These are phyloP conservation scores for Blastobasis adustella DNA, from an alignment of 2,888 invertebrate genomes.

Conservation along the genomic window DNA sequence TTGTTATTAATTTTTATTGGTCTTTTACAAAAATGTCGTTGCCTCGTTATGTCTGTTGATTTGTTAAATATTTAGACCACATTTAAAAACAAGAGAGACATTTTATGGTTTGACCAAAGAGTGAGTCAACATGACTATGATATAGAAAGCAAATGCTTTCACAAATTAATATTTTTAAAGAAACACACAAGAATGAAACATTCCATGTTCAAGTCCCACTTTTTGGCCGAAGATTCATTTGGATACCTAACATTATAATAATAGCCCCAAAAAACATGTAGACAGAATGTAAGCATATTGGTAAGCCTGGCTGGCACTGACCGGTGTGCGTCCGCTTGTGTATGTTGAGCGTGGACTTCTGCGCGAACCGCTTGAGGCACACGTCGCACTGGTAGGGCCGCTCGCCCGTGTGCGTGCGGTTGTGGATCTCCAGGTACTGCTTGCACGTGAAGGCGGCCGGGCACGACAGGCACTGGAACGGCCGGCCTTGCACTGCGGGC, in stretches of 20 bases:
- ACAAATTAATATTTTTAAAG: no score
- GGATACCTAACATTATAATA: background rate
- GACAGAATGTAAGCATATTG: background rate
- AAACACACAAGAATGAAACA: no score
- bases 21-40: no score
- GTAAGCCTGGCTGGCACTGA: slow-evolving; percentile 29
- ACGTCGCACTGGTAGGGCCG: slow-evolving; percentile 81
- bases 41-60: no score
- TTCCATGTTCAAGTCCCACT: no score
- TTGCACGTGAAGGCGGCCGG: slow-evolving; percentile 76
- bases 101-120: no score
- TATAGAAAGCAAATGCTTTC: no score
- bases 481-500: slow-evolving; percentile 71
- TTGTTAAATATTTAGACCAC: no score
- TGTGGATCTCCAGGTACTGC: slow-evolving; percentile 73
- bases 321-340: slow-evolving; percentile 87
- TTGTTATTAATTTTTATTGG: no score
- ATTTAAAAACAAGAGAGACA: no score
- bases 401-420: slow-evolving; percentile 73
- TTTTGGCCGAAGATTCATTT: no score
- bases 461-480: slow-evolving; percentile 76
- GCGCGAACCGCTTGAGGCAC: slow-evolving; percentile 86
- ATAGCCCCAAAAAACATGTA: background rate
- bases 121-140: no score
- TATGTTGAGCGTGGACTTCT: slow-evolving; percentile 87